Conservation (phyloP, 2,888 invertebrate species). For the Nasonovia ribisnigri region DNA sequence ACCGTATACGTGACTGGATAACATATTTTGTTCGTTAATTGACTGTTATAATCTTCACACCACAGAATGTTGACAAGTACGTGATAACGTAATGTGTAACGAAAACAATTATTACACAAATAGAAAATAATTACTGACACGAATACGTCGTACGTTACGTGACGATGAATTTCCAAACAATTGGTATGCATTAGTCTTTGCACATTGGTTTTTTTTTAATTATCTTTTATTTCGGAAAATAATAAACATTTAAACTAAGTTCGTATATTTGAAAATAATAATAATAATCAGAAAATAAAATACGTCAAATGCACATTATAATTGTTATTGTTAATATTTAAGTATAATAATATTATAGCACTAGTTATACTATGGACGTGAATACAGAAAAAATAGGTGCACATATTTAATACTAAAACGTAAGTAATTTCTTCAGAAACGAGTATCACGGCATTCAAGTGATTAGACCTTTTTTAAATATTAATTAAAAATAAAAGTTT, state of each 20-base stretch:
- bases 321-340: not conserved
- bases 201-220: not conserved
- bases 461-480: not conserved
- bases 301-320: not conserved
- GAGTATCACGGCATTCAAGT: not conserved
- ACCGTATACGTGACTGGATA: not conserved
- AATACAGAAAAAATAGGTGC: not conserved
- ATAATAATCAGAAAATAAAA: not conserved
- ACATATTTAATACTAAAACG: not conserved
- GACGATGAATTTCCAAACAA: not conserved
- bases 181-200: not conserved
- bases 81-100: not conserved
- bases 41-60: not conserved
- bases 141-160: not conserved
- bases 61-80: not conserved
- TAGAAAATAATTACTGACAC: not conserved
- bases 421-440: not conserved
- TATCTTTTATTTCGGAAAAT: not conserved
- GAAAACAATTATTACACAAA: not conserved
- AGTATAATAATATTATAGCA: not conserved
- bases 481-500: not conserved
- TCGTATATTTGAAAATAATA: not conserved
- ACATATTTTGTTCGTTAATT: not conserved
- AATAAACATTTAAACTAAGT: not conserved
- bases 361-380: not conserved